These are phyloP conservation scores for Elegia similella DNA, from an alignment of 2,888 invertebrate genomes.

Conservation along the genomic window DNA sequence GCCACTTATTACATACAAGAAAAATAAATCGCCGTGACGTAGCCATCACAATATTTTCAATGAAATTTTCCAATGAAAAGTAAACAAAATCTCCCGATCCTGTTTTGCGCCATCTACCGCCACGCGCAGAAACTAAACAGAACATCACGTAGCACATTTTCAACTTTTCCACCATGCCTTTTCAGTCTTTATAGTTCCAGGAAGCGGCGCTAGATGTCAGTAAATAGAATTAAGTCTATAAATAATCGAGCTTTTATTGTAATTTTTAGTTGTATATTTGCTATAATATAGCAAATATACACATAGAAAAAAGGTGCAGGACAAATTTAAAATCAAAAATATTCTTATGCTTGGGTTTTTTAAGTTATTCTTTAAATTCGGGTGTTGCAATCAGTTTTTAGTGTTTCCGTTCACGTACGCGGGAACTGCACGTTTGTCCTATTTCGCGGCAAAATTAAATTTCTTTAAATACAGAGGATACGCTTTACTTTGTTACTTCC, in stretches of 20 bases:
- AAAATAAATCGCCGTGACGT: too few species aligned
- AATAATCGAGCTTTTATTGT: too few species aligned
- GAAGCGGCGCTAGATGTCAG: slow-evolving; percentile 41
- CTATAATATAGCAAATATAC: too few species aligned
- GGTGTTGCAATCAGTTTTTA: not conserved
- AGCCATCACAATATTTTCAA: not conserved
- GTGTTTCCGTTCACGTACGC: slow-evolving; percentile 8
- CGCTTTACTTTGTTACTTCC: not conserved
- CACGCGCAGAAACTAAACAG: not conserved
- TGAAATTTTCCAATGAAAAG: not conserved
- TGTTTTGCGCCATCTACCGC: slow-evolving; percentile 5
- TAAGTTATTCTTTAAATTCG: too few species aligned
- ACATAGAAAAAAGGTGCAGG: not conserved
- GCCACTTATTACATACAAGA: too few species aligned
- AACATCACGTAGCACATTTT: slow-evolving; percentile 16
- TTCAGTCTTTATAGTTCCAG: slow-evolving; percentile 14
- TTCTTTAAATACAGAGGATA: not conserved
- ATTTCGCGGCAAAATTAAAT: slow-evolving; percentile 6
- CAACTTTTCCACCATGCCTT: slow-evolving; percentile 17
- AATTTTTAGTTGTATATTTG: too few species aligned
- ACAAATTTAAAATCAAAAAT: too few species aligned
- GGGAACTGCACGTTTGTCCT: not conserved
- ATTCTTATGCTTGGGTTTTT: too few species aligned
- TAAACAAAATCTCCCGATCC: not conserved
- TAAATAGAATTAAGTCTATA: not conserved